A percentile compares a stretch with the other conserved stretches of the same genome.
phyloP scores from a whole-genome alignment of 2,113 vertebrate genomes.

The Morone saxatilis region DNA sequence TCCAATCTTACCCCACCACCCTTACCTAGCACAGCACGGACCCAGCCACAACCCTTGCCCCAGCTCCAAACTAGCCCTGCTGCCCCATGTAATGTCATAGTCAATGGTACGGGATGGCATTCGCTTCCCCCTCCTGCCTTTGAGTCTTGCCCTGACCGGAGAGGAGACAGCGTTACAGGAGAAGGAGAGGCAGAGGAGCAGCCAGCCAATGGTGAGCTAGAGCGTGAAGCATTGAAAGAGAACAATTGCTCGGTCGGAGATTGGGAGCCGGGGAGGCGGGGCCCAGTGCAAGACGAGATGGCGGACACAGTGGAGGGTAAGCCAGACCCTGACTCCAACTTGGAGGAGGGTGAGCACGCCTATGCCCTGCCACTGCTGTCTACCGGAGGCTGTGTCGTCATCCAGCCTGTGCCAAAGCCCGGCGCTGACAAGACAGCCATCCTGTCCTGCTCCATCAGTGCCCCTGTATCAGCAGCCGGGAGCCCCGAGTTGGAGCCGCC shows the following conservation, averaged over 20 bases:
- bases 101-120: conserved; percentile 91
- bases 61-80: conserved; percentile 76
- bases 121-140: conserved; percentile 61
- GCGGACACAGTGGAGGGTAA: conserved; percentile 84
- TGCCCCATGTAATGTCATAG: conserved; percentile 96
- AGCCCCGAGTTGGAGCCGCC: conserved; percentile 96
- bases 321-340: conserved; percentile 88
- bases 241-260: conserved; percentile 93
- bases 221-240: conserved; percentile 96
- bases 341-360: conserved; percentile 94
- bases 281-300: conserved; percentile 85
- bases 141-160: conserved; percentile 69
- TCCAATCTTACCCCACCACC: conserved; percentile 40
- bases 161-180: conserved; percentile 42
- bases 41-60: conserved; percentile 79
- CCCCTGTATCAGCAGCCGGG: conserved; percentile 91
- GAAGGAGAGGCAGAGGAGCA: conserved; percentile 47
- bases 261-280: conserved; percentile 89
- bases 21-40: conserved; percentile 69
- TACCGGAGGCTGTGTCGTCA: conserved; percentile 94
- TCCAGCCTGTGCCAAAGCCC: conserved; percentile 99
- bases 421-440: conserved; percentile 92
- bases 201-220: conserved; percentile 84
- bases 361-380: conserved; percentile 95
- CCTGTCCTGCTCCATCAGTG: conserved; percentile 90